Evolutionary conservation across 2,113 vertebrate genomes (phyloP), one percentile per base, ranked within the genome.

Genomic region (Misgurnus anguillicaudatus): DNA sequence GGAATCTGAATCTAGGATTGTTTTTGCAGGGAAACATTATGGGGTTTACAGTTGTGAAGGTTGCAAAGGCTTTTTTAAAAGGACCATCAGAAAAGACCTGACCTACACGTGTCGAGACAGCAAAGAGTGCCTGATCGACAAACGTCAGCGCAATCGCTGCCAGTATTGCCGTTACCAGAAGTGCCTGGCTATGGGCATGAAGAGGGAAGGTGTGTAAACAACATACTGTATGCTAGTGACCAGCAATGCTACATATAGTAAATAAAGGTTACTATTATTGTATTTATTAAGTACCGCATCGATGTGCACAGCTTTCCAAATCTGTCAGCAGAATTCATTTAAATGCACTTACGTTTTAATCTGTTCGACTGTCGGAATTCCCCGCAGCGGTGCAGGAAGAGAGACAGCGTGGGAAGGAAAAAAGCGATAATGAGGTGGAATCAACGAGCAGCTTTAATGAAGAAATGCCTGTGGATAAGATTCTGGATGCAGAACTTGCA

Each of bases 391-490:
- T 98, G 70, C 97, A 98, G 83, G 96, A 98, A 66, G 97, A 98
- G 87, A 92, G 97, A 75, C 97, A 98, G 91, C 92, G 97, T 71
- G 95, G 95, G 86, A 94, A 94, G 79, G 96, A 98, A 85, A 92
- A 94, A 55, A 93, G 94, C 0, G 97, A 98, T 82, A 94, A 86
- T 0, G 96, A 98, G 78, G 93, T 93, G 0, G 96, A 98, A 71
- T 92, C 94, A 2, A 93, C 92, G 0, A 92, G 89, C 74, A 86
- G 80, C 0, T 92, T 93, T 85, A 95, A 92, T 0, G 97, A 97
- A 77, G 96, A 98, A 45, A 98, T 98, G 97, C 96, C 97, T 0
- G 97, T 98, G 90, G 95, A 97, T 86, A 96, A 95, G 89, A 98
- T 98, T 89, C 93, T 98, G 84, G 97, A 96, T 45, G 97, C 97